Conservation (phyloP, 2,113 vertebrate species). For the Etia nguti region DNA sequence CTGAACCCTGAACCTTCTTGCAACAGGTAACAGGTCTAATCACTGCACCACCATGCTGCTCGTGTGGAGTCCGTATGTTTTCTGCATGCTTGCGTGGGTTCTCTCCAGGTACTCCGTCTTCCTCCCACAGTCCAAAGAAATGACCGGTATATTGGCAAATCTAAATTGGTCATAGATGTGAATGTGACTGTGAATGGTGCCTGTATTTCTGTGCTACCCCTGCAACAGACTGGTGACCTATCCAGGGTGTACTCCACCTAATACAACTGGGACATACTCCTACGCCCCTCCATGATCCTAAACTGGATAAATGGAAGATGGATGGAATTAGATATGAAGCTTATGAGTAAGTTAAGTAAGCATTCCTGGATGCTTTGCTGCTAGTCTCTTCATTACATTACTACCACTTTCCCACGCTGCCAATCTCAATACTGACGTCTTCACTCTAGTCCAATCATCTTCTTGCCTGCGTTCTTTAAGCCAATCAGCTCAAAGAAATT, state of each 20-base stretch:
- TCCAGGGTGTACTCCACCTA: background rate
- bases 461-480: background rate
- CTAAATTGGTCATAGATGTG: background rate
- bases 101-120: background rate
- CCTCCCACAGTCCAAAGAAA: background rate
- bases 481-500: background rate
- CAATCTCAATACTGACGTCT: background rate
- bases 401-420: accelerated
- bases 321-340: background rate
- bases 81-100: background rate
- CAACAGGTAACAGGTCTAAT: background rate
- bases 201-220: background rate
- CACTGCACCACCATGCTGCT: background rate
- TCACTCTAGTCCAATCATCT: background rate
- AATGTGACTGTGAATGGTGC: background rate
- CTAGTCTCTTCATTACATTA: background rate
- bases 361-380: background rate
- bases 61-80: background rate
- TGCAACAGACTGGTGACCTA: background rate
- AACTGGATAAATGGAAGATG: background rate
- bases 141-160: background rate
- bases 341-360: background rate
- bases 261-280: background rate
- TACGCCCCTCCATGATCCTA: background rate
- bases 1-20: background rate